Percentiles rank a stretch among this genome's conserved stretches.
Evolutionary conservation across 2,888 invertebrate genomes (phyloP).

Genomic region (Drosophila anomalata): DNA sequence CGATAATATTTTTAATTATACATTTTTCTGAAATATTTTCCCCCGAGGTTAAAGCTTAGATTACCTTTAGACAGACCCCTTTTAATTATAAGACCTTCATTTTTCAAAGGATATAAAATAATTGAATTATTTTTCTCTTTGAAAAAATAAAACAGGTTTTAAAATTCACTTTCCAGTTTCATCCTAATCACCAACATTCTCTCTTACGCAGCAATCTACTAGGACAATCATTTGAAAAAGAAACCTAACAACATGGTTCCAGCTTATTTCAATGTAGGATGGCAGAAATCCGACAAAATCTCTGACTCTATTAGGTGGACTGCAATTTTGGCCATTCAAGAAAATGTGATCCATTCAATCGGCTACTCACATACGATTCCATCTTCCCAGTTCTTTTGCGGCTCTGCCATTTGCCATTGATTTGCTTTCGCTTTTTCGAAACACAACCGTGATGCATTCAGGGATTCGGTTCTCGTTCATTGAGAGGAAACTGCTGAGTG

Average conservation of each 20-base stretch:
- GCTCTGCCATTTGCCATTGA: conserved; percentile 9
- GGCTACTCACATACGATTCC: conserved; percentile 29
- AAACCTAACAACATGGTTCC: too few species aligned
- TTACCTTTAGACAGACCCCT: too few species aligned
- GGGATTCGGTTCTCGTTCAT: conserved; percentile 28
- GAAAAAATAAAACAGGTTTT: too few species aligned
- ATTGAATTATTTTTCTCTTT: not conserved
- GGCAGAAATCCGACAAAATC: conserved; percentile 39
- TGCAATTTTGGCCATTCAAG: conserved; percentile 47
- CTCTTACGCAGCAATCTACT: not conserved
- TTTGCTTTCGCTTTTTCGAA: conserved; percentile 10
- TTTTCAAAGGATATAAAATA: too few species aligned
- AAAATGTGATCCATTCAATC: conserved; percentile 20
- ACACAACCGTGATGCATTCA: conserved; percentile 53
- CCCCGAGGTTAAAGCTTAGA: too few species aligned
- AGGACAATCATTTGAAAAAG: not conserved
- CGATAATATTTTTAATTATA: too few species aligned
- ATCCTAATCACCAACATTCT: not conserved
- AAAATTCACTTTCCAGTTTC: not conserved
- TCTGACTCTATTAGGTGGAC: conserved; percentile 27
- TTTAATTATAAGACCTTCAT: too few species aligned
- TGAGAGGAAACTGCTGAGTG: conserved; percentile 39
- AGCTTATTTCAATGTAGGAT: conserved; percentile 19
- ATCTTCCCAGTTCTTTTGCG: conserved; percentile 16
- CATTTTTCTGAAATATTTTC: too few species aligned